Percentiles rank a stretch among this genome's conserved stretches.
phyloP scores from a whole-genome alignment of 2,888 invertebrate genomes.

The Girardia tigrina region DNA sequence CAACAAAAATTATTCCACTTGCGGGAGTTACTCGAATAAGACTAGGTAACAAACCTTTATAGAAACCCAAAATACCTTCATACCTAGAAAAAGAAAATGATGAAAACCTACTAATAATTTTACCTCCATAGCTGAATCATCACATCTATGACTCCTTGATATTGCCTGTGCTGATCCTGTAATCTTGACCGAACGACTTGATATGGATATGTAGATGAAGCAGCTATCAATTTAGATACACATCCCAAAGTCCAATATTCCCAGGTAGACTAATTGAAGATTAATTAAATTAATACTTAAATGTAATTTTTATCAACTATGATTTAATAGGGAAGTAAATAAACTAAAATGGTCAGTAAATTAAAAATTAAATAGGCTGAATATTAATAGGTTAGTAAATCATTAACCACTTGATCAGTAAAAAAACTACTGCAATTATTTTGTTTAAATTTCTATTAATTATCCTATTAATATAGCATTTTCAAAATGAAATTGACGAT shows the following conservation, averaged over 20 bases:
- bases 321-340: too few species aligned
- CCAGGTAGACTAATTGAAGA: too few species aligned
- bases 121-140: slow-evolving; percentile 53
- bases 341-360: too few species aligned
- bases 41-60: slow-evolving; percentile 80
- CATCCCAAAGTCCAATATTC: slow-evolving; percentile 86
- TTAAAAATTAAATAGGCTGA: too few species aligned
- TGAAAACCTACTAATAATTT: background rate
- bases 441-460: too few species aligned
- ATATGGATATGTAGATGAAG: slow-evolving; percentile 82
- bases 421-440: too few species aligned
- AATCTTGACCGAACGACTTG: slow-evolving; percentile 87
- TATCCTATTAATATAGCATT: too few species aligned
- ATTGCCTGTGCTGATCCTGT: slow-evolving; percentile 83
- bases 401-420: too few species aligned
- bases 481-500: too few species aligned
- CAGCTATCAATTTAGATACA: slow-evolving; percentile 72
- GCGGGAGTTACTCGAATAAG: slow-evolving; percentile 79
- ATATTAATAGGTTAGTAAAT: too few species aligned
- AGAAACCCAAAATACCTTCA: slow-evolving; percentile 74
- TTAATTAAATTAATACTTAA: too few species aligned
- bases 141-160: slow-evolving; percentile 55
- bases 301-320: too few species aligned
- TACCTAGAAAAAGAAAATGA: slow-evolving; percentile 41
- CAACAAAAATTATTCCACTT: slow-evolving; percentile 85